phyloP scores from a whole-genome alignment of 1,140 invertebrate genomes.

The Episyrphus balteatus region DNA sequence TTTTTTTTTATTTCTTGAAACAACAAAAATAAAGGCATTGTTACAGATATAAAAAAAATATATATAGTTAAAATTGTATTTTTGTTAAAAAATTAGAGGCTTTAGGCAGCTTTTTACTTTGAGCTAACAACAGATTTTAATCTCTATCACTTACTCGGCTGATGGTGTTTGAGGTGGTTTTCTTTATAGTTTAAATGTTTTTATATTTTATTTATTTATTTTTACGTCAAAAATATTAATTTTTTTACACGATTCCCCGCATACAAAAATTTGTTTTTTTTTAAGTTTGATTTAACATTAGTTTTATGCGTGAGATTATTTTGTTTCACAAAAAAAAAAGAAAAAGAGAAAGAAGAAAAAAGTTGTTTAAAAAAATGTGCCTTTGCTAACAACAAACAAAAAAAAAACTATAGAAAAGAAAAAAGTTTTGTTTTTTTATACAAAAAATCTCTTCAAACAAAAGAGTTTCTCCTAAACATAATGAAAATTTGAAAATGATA shows the following conservation, averaged over 20 bases:
- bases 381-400: conserved; percentile 4
- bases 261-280: too few relatives aligned
- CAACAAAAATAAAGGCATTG: background rate
- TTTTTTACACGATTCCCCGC: too few relatives aligned
- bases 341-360: conserved; percentile 4
- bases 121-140: background rate
- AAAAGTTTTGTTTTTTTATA: conserved; percentile 1
- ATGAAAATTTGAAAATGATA: too few relatives aligned
- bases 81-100: too few relatives aligned
- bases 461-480: too few relatives aligned
- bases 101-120: background rate
- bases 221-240: too few relatives aligned
- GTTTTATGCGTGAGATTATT: conserved; percentile 6
- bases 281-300: too few relatives aligned
- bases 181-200: background rate
- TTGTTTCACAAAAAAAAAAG: conserved; percentile 11
- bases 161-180: background rate
- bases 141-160: background rate
- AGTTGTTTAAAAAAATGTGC: conserved; percentile 3
- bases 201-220: background rate
- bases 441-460: too few relatives aligned
- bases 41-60: too few relatives aligned
- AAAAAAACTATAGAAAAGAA: conserved; percentile 10
- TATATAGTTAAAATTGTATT: too few relatives aligned
- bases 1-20: too few relatives aligned